phyloP scores from a whole-genome alignment of 2,113 vertebrate species.

The Gracilinanus agilis region DNA sequence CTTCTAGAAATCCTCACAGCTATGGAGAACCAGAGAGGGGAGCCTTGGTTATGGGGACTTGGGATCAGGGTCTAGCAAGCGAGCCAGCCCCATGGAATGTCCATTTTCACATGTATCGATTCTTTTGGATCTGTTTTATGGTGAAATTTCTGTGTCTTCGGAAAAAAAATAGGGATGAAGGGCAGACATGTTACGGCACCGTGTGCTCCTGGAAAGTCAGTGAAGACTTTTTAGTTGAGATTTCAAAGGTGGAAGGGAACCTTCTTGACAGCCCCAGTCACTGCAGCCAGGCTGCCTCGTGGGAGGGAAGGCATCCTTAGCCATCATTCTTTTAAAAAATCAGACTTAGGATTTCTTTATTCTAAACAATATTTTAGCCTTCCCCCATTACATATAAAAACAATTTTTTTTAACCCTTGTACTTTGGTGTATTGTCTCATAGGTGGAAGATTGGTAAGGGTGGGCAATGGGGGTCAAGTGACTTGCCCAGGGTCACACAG shows the following conservation, averaged over 20 bases:
- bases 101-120: not conserved
- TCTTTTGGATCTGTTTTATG: not conserved
- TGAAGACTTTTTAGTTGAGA: not conserved
- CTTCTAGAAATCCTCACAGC: not conserved
- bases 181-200: not conserved
- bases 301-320: not conserved
- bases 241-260: not conserved
- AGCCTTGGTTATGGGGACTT: not conserved
- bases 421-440: too few relatives aligned
- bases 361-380: too few relatives aligned
- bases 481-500: too few relatives aligned
- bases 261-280: not conserved
- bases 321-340: not conserved
- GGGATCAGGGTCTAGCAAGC: not conserved
- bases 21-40: not conserved
- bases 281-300: not conserved
- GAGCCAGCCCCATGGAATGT: not conserved
- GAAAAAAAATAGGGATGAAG: not conserved
- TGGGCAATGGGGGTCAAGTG: too few relatives aligned
- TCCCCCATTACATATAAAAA: too few relatives aligned
- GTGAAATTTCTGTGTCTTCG: not conserved
- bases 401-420: too few relatives aligned
- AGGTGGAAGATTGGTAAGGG: too few relatives aligned
- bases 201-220: not conserved
- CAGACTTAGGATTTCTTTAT: not conserved